Base-by-base conservation (phyloP, 2,113 vertebrate genomes). In the Xenopus laevis region DNA sequence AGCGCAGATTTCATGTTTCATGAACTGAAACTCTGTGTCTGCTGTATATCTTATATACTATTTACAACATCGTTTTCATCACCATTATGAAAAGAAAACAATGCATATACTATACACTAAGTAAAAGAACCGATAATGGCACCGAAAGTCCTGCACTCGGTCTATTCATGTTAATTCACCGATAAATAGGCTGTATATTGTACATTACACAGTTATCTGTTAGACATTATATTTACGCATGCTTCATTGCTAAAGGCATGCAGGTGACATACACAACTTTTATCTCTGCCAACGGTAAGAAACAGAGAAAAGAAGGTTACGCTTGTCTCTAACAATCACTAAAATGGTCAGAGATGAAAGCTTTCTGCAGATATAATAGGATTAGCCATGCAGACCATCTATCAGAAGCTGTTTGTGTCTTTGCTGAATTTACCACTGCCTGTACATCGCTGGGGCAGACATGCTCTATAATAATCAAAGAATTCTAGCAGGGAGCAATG, bases 381-480 rank as follows among this genome's bases (percentile, higher is more conserved):
- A 75, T 85, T 78, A 76, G 83, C 81, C 79, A 82, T 79, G 82
- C 72, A 47, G 17, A 16, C 79, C 87, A 86, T 83, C 84, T 82
- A 82, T 84, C 82, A 82, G 87, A 50, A 13, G 47, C 47, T 91
- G 88, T 87, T 90, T 87, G 87, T 90, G 87, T 88, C 86, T 85
- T 87, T 83, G 83, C 23, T 27, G 23, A 4, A 27, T 27, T 1
- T 27, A 2, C 23, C 23, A 27, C 82, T 79, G 83, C 81, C 82
- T 74, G 74, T 70, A 57, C 82, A 78, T 66, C 44, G 80, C 81
- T 79, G 78, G 59, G 81, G 81, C 47, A 87, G 87, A 83, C 88
- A 87, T 88, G 85, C 88, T 82, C 44, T 79, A 70, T 44, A 78
- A 50, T 1, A 69, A 80, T 80, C 72, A 55, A 7, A n/a, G 53